Evolutionary conservation across 2,888 invertebrate species (phyloP).

Genomic region (Camponotus fellah): DNA sequence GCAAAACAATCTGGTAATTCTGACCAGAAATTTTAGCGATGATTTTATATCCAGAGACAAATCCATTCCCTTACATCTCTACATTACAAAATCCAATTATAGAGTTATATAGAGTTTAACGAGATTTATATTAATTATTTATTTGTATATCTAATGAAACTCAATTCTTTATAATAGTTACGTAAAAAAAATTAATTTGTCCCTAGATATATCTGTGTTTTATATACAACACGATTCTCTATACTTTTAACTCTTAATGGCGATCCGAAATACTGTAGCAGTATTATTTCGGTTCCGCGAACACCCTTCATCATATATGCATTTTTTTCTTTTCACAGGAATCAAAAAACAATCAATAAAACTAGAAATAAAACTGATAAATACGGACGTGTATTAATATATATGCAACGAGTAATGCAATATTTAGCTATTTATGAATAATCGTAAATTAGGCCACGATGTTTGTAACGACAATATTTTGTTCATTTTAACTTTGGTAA

Average conservation of each 20-base stretch:
- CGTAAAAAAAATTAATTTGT: conserved; percentile 42
- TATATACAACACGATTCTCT: conserved; percentile 31
- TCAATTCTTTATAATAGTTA: conserved; percentile 23
- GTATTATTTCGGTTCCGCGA: neutral
- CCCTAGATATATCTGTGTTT: conserved; percentile 39
- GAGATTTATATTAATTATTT: conserved; percentile 40
- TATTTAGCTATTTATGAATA: conserved; percentile 30
- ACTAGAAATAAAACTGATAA: conserved; percentile 22
- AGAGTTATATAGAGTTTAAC: conserved; percentile 21
- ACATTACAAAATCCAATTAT: conserved; percentile 21
- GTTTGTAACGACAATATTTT: conserved; percentile 10
- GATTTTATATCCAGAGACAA: conserved; percentile 26
- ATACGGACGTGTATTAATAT: neutral
- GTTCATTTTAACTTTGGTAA: conserved; percentile 9
- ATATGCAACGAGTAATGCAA: neutral
- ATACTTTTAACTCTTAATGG: conserved; percentile 17
- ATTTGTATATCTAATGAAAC: conserved; percentile 3
- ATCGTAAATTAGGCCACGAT: conserved; percentile 69
- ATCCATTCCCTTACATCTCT: conserved; percentile 26
- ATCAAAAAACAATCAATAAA: conserved; percentile 12
- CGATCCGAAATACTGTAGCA: conserved; percentile 1
- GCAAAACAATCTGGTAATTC: neutral
- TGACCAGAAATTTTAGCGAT: conserved; percentile 23
- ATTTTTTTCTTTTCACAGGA: neutral
- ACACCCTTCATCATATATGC: neutral